Base-by-base conservation (phyloP, 2,888 invertebrate species). In the Aphidius colemani region DNA sequence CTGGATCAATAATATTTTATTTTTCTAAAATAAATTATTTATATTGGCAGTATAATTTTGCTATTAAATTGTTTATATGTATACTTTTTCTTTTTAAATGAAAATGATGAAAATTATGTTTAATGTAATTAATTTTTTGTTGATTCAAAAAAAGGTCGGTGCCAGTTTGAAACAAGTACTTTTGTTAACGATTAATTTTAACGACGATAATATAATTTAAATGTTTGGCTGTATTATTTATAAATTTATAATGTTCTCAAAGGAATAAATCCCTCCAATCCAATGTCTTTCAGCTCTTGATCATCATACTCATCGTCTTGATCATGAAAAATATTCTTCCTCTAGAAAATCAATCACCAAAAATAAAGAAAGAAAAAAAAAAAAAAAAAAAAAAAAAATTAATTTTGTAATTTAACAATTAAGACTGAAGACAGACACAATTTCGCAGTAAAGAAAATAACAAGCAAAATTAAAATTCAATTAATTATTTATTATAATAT, bases 211-310 rank as follows among this genome's bases (percentile, higher is more conserved):
- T 30, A 30, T 30, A 18, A 56, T 45, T 7, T 44, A 44, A 56
- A 56, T 44, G 30, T 13, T 55, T 44, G 11, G 43, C 9, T 44
- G 40, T 53, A 11, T 8, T 40, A 7, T n/a, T 39, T 7, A 10
- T 57, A 39, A 45, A 11, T 30, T 57, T 46, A 57, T 46, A 81
- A 78, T 59, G 78, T 79, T 74, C 78, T 76, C 71, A 81, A 79
- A 63, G 79, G 79, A 78, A 81, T 81, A 74, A 76, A 80, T 76
- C 79, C 81, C 68, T 79, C 78, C 75, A 79, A 75, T 75, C 78
- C 78, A 72, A 79, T 72, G 76, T 77, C 74, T 75, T 70, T 79
- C 73, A 78, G 77, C 71, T 79, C 79, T 75, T 76, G 78, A 67
- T 74, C 74, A 70, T 74, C 74, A 69, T 70, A 71, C 71, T 69